phyloP scores from a whole-genome alignment of 2,888 invertebrate genomes.

The Tipula helvola region DNA sequence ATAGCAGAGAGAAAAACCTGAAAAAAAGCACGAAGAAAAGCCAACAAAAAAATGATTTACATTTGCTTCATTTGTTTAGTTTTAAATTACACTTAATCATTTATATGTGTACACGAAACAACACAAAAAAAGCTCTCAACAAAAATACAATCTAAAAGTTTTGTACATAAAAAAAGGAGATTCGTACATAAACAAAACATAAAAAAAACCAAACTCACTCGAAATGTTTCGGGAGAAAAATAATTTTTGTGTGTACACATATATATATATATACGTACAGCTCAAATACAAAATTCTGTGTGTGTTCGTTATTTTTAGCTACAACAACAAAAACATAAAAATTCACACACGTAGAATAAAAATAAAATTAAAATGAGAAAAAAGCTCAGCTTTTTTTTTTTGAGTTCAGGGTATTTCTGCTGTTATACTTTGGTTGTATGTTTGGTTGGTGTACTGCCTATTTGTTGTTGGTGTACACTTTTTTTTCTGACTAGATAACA shows the following conservation, averaged over 20 bases:
- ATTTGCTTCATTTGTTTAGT: not conserved
- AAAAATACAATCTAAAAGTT: not conserved
- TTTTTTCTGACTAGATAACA: not conserved
- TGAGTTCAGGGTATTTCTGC: not conserved
- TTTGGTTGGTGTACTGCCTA: not conserved
- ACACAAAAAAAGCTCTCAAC: not conserved
- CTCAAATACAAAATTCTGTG: not conserved
- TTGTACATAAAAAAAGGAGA: not conserved
- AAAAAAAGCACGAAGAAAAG: not conserved
- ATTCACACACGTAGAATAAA: not conserved
- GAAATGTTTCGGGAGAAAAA: not conserved
- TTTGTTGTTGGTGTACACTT: not conserved
- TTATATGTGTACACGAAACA: not conserved
- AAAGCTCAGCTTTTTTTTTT: not conserved
- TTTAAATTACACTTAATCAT: not conserved
- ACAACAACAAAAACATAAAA: not conserved
- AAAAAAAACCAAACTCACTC: not conserved
- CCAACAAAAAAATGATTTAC: not conserved
- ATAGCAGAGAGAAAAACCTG: not conserved
- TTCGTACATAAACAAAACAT: not conserved
- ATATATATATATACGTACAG: not conserved
- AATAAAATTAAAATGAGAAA: not conserved
- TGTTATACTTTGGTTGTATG: not conserved
- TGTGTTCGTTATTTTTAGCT: not conserved
- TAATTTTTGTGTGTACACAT: not conserved